Conservation (phyloP, 2,113 vertebrate genomes). For the Typhlomys cinereus region DNA sequence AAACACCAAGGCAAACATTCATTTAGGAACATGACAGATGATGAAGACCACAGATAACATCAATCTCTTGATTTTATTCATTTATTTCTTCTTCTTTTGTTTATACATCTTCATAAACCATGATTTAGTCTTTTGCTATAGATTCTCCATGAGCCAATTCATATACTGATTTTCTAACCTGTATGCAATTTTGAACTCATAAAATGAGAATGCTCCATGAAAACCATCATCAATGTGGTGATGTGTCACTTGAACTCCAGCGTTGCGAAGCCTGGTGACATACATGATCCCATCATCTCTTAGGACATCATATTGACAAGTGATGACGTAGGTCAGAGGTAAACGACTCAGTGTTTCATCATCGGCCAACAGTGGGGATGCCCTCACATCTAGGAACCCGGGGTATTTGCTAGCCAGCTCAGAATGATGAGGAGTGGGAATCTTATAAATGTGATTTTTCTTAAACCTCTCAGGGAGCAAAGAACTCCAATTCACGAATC, state of each 20-base stretch:
- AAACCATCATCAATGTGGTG: conserved; percentile 86
- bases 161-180: conserved; percentile 83
- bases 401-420: conserved; percentile 48
- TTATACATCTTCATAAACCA: background rate
- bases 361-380: conserved; percentile 87
- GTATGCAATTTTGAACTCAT: conserved; percentile 74
- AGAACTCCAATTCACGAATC: conserved; percentile 91
- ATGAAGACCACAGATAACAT: background rate
- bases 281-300: conserved; percentile 95
- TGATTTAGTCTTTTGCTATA: conserved; percentile 80
- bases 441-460: conserved; percentile 80
- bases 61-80: background rate
- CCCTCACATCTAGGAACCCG: conserved; percentile 85
- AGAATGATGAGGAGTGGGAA: background rate
- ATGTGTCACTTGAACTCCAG: conserved; percentile 87
- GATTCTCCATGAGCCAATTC: conserved; percentile 88
- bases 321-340: conserved; percentile 89
- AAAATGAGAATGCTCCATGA: conserved; percentile 84
- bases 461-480: conserved; percentile 87
- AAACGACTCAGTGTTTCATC: conserved; percentile 83
- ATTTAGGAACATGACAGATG: background rate
- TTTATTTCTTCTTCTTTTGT: background rate
- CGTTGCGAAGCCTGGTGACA: conserved; percentile 83
- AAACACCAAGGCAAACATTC: background rate
- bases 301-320: conserved; percentile 92